phyloP scores from a whole-genome alignment of 2,797 vertebrate genomes.

The Nannoperca australis region DNA sequence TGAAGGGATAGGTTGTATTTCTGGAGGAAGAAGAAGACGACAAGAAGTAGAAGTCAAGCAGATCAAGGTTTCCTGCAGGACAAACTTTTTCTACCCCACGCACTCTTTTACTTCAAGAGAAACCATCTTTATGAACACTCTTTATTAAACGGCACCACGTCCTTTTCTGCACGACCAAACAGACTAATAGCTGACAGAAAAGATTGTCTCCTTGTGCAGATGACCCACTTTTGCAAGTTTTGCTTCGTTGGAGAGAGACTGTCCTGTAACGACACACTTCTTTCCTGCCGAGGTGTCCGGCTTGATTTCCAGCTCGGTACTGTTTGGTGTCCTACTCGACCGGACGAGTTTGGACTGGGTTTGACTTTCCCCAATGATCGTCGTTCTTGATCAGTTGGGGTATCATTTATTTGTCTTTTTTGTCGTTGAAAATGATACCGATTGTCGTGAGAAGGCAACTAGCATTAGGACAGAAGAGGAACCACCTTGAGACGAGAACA shows the following conservation, averaged over 20 bases:
- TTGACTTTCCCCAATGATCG: neutral
- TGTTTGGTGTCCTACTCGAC: neutral
- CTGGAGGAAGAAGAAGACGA: neutral
- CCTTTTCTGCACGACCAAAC: neutral
- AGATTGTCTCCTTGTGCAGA: neutral
- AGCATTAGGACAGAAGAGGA: neutral
- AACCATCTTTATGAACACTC: neutral
- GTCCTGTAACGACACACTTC: neutral
- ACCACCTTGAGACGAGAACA: too few relatives aligned
- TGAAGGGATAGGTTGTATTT: neutral
- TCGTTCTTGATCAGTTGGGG: neutral
- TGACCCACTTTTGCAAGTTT: constrained; percentile 12
- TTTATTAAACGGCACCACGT: neutral
- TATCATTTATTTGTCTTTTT: neutral
- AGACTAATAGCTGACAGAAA: neutral
- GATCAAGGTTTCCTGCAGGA: neutral
- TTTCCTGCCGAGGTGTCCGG: neutral
- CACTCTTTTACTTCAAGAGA: neutral
- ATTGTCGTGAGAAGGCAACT: too few relatives aligned
- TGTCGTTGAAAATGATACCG: too few relatives aligned
- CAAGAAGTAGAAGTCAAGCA: neutral
- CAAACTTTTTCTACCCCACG: neutral
- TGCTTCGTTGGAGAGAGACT: neutral
- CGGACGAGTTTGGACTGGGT: neutral
- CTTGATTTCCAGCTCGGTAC: neutral